These are phyloP conservation scores for Aurelia aurita DNA, from an alignment of 30 jellyfish, hydroid and myxozoan species.

Conservation along the genomic window DNA sequence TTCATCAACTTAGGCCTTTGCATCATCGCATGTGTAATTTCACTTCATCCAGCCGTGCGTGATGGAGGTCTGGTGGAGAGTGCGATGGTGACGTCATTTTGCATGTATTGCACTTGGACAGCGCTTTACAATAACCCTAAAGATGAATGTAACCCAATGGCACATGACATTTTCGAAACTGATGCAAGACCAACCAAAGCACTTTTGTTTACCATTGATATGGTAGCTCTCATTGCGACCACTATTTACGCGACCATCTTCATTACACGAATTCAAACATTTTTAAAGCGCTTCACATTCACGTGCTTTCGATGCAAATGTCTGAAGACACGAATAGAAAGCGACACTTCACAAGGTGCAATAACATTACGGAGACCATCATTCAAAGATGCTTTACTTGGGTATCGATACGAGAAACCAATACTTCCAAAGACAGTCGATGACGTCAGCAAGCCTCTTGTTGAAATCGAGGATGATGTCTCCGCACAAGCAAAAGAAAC, in stretches of 20 bases:
- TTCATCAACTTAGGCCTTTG: slow-evolving; percentile 90
- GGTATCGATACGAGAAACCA: slow-evolving; percentile 2
- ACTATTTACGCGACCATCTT: slow-evolving; percentile 52
- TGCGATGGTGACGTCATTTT: slow-evolving; percentile 90
- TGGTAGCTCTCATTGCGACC: slow-evolving; percentile 58
- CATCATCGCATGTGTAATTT: slow-evolving; percentile 72
- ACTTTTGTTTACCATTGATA: slow-evolving; percentile 59
- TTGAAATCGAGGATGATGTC: not conserved
- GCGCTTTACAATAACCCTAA: slow-evolving; percentile 89
- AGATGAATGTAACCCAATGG: slow-evolving; percentile 91
- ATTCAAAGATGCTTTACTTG: slow-evolving; percentile 26
- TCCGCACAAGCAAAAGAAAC: not conserved
- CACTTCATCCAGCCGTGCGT: slow-evolving; percentile 86
- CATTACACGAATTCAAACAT: slow-evolving; percentile 35
- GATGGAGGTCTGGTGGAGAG: slow-evolving; percentile 91
- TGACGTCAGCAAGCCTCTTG: not conserved
- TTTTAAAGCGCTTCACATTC: slow-evolving; percentile 37
- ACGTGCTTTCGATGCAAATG: slow-evolving; percentile 26
- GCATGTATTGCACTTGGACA: slow-evolving; percentile 95
- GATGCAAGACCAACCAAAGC: slow-evolving; percentile 77
- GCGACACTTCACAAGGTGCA: not conserved
- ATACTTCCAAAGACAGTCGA: not conserved
- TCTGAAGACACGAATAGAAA: not conserved
- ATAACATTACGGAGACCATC: slow-evolving; percentile 1
- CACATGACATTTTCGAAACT: slow-evolving; percentile 69